Evolutionary conservation across 2,888 invertebrate genomes (phyloP), one percentile per base, ranked within the genome.

Genomic region (Drosophila buzzatii): DNA sequence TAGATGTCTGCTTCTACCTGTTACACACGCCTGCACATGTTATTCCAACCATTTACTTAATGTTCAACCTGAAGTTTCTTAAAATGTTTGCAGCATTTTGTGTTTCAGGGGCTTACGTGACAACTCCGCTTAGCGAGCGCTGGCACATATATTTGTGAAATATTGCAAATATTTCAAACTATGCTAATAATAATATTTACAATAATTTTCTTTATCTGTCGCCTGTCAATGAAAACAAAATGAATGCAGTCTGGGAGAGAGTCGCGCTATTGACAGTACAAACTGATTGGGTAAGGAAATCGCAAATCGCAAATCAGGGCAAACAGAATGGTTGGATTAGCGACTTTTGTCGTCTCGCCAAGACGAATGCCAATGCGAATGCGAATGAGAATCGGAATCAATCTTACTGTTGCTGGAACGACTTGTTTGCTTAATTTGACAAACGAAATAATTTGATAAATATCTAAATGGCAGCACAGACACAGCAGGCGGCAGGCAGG

Each of bases 381-480:
- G 18, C 57, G 73, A 39, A 16, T 39, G 16, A 6, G 39, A 61
- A 39, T 23, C 27, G 65, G 73, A 63, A 88, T 88, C 88, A 88
- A 90, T 88, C 83, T 90, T 66, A 56, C 62, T 51, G 51, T 49
- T 57, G 44, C 64, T 49, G 37, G 39, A 58, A 57, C 69, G 51
- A 61, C 74, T 79, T 89, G 90, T 89, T 90, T 90, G 80, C 87
- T 82, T 90, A 90, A 90, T 86, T 90, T 86, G 86, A 90, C 90
- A 90, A 86, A 90, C 87, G 89, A 70, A 76, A 86, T 90, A 86
- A 86, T 90, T 90, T 86, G 90, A 89, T 86, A 82, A 86, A 86
- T 77, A 86, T 86, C 85, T 85, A 90, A 85, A 82, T 75, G 88
- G 70, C 82, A 77, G 82, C 76, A 64, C 35, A 64, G 68, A 56